Conservation (phyloP, 2,113 vertebrate genomes). For the Nanger granti region DNA sequence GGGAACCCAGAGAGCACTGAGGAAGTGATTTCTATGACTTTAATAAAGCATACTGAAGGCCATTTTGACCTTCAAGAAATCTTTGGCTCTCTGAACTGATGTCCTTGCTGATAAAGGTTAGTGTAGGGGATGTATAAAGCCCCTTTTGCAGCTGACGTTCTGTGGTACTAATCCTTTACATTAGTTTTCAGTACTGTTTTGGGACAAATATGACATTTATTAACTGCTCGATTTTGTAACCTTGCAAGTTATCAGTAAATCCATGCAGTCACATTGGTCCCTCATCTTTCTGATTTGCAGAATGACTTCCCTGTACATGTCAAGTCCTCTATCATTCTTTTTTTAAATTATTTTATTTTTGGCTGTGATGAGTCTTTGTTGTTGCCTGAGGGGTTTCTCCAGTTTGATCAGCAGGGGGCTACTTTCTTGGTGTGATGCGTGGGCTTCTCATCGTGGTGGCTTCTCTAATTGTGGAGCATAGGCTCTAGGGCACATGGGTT, state of each 20-base stretch:
- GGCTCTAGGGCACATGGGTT: background rate
- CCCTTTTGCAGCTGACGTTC: background rate
- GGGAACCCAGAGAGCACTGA: background rate
- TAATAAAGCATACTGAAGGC: background rate
- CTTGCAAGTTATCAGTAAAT: background rate
- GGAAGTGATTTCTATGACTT: background rate
- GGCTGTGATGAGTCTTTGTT: background rate
- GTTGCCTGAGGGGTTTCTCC: background rate
- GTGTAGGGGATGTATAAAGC: background rate
- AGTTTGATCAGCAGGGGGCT: background rate
- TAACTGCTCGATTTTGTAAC: background rate
- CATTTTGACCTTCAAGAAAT: background rate
- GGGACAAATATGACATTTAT: background rate
- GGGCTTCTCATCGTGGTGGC: background rate
- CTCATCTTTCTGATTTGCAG: background rate
- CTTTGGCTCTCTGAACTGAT: background rate
- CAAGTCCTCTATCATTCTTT: background rate
- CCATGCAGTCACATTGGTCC: background rate
- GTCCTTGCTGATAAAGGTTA: background rate
- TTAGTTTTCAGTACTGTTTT: background rate
- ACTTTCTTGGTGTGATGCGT: background rate
- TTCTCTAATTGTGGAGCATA: background rate
- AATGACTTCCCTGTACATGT: background rate
- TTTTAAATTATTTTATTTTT: background rate
- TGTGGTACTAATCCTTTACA: background rate